These are phyloP conservation scores for Omphaloscelis lunosa DNA, from an alignment of 2,888 invertebrate species.

Conservation along the genomic window DNA sequence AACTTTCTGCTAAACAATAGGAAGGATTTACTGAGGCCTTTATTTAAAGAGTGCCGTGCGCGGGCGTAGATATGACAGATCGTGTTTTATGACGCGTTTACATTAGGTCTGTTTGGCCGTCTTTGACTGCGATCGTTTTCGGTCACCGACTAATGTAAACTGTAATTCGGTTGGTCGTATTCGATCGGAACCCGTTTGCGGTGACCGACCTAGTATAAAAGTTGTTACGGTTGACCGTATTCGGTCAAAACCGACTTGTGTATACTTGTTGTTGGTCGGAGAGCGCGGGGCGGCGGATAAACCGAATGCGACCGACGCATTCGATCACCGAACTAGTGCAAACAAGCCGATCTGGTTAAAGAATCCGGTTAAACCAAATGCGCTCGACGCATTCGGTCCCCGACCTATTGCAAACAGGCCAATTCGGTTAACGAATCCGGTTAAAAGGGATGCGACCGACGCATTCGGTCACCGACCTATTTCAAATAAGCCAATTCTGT, in stretches of 20 bases:
- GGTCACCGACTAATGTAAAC: not conserved
- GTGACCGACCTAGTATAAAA: not conserved
- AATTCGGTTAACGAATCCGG: too few species aligned
- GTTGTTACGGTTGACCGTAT: not conserved
- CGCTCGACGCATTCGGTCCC: too few species aligned
- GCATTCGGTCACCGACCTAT: too few species aligned
- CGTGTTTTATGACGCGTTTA: not conserved
- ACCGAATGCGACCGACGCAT: too few species aligned
- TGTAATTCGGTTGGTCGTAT: not conserved
- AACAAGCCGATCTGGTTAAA: not conserved
- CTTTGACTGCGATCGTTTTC: not conserved
- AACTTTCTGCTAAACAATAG: slow-evolving; percentile 63
- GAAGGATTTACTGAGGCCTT: slow-evolving; percentile 48
- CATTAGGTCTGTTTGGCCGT: not conserved
- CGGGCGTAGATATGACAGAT: slow-evolving; percentile 7
- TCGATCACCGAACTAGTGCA: not conserved
- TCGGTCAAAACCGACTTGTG: not conserved
- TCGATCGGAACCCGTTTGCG: not conserved
- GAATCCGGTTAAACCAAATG: too few species aligned
- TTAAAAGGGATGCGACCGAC: too few species aligned
- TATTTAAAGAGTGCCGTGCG: slow-evolving; percentile 35
- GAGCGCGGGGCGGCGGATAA: not conserved
- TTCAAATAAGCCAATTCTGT: too few species aligned
- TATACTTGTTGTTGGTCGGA: not conserved
- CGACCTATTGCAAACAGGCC: not conserved